These are phyloP conservation scores for Ctenosaura bakeri DNA, from an alignment of 2,797 vertebrate species.

Conservation along the genomic window DNA sequence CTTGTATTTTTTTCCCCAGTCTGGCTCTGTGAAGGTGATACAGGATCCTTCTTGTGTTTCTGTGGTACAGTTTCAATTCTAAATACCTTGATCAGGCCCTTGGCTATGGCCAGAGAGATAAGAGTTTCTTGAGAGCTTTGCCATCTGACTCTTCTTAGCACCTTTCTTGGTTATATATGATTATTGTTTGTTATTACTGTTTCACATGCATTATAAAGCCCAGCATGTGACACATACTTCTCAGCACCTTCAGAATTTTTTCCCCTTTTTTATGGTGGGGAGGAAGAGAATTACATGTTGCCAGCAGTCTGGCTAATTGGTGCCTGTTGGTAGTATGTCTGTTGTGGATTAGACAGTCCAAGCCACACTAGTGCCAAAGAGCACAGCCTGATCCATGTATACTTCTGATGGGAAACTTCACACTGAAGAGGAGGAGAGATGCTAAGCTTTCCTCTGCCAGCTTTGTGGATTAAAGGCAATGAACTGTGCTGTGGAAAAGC, in stretches of 20 bases:
- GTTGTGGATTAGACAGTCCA: conserved; percentile 1
- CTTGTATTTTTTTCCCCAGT: not conserved
- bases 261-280: not conserved
- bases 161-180: not conserved
- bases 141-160: not conserved
- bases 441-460: not conserved
- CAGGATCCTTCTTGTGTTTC: conserved; percentile 24
- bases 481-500: conserved; percentile 14
- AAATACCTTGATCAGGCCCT: not conserved
- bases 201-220: conserved; percentile 2
- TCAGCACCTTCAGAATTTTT: conserved; percentile 10
- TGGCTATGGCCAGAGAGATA: not conserved
- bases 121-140: not conserved
- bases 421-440: not conserved
- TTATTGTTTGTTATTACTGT: conserved; percentile 6
- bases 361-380: conserved; percentile 3
- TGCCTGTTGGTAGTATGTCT: not conserved
- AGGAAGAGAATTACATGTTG: not conserved
- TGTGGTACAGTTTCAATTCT: not conserved
- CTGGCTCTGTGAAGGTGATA: not conserved
- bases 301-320: not conserved
- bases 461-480: conserved; percentile 1
- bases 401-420: not conserved
- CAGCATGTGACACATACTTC: not conserved
- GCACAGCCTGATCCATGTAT: not conserved